These are phyloP conservation scores for Sesia apiformis DNA, from an alignment of 2,888 invertebrate species.

Conservation along the genomic window DNA sequence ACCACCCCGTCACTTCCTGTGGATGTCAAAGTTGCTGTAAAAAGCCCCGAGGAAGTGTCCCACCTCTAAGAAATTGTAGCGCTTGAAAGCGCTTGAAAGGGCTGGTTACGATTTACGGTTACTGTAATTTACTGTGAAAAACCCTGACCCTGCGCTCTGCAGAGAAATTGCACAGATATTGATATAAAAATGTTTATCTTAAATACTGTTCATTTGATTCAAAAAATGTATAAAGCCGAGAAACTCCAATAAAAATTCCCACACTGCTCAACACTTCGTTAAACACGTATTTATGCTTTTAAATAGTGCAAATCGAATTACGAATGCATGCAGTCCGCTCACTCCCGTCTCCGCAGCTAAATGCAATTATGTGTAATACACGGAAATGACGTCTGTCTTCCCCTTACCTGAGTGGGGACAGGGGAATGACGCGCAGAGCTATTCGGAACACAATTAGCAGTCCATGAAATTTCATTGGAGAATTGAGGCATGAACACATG, in stretches of 20 bases:
- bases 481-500: neutral
- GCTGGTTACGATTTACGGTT: too few relatives aligned
- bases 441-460: conserved; percentile 5
- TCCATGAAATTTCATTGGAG: neutral
- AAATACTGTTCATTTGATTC: too few relatives aligned
- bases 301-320: conserved; percentile 46
- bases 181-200: too few relatives aligned
- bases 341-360: conserved; percentile 31
- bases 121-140: too few relatives aligned
- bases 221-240: too few relatives aligned
- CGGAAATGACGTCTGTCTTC: conserved; percentile 35
- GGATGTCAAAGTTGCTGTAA: too few relatives aligned
- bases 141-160: too few relatives aligned
- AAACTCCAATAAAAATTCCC: neutral
- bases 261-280: neutral
- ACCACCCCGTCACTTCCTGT: too few relatives aligned
- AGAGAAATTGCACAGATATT: too few relatives aligned
- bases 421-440: conserved; percentile 9
- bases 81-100: too few relatives aligned
- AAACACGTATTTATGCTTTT: conserved; percentile 24
- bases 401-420: conserved; percentile 5
- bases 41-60: too few relatives aligned
- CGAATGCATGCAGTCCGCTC: conserved; percentile 26
- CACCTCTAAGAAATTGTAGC: too few relatives aligned
- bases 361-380: conserved; percentile 48